Evolutionary conservation across 1,140 invertebrate species (phyloP), one percentile per base, ranked within the genome.

Genomic region (Drosophila subpulchrella): DNA sequence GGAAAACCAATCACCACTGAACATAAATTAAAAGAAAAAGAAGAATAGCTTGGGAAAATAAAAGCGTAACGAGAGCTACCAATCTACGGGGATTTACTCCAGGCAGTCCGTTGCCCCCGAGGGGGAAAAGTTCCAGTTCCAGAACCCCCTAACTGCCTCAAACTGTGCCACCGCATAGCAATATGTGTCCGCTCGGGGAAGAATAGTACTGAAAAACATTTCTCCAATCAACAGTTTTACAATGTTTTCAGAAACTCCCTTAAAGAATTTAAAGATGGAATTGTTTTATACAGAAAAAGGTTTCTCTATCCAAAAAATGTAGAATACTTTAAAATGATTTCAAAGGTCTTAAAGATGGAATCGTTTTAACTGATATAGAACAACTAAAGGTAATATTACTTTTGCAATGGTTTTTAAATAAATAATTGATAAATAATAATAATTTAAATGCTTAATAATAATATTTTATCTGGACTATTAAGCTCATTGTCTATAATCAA

Each of bases 1-100:
- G 67, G 57, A 77, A 86, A 88, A 78, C 78, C 83, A 82, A 88
- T 86, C 85, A 88, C 67, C 58, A 42, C 39, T 63, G 47, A 58
- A 73, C 44, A 71, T 58, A 74, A 72, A 72, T 60, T 76, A 78
- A 75, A 75, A 78, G 47, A 61, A 48, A 61, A 55, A 61, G 56
- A 58, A 65, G 47, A 48, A 71, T 46, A 39, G 34, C 32, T 27
- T 34, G 41, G 39, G 27, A 30, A 42, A 50, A 70, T 50, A 71
- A 30, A 47, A 71, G 50, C 67, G 62, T 54, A 46, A 53, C 65
- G 47, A 44, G 65, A 68, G 60, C 65, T 17, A 50, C 47, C 65
- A 68, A 68, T 68, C 65, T 71, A 44, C 32, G 7, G 65, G 44
- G 65, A 71, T 41, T 58, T 48, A 48, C 51, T 71, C 42, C 34